These are phyloP conservation scores for Theretra japonica DNA, from an alignment of 2,888 invertebrate genomes.

Conservation along the genomic window DNA sequence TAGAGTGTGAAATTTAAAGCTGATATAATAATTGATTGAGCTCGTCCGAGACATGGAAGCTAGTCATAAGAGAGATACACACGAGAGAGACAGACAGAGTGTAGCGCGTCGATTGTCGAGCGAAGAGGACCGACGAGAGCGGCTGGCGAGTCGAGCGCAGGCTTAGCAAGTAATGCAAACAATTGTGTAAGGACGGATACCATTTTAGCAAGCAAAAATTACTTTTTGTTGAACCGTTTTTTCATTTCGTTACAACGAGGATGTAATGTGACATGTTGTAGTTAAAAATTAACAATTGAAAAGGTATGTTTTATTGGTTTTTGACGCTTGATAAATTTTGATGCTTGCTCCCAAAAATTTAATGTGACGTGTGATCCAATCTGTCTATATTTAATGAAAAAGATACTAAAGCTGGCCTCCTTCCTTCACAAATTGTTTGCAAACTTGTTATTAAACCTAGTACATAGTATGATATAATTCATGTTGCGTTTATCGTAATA, in stretches of 20 bases:
- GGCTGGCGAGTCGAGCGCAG: slow-evolving; percentile 51
- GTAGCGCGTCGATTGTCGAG: slow-evolving; percentile 49
- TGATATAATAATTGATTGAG: slow-evolving; percentile 46
- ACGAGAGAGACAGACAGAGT: slow-evolving; percentile 35
- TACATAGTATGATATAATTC: neutral
- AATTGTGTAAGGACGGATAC: slow-evolving; percentile 85
- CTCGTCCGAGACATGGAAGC: slow-evolving; percentile 46
- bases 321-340: slow-evolving; percentile 71
- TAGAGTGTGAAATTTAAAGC: slow-evolving; percentile 65
- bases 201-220: slow-evolving; percentile 74
- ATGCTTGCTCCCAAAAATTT: slow-evolving; percentile 74
- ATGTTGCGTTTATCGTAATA: slow-evolving; percentile 4
- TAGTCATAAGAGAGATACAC: slow-evolving; percentile 28
- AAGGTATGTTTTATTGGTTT: slow-evolving; percentile 84
- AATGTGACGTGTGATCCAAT: slow-evolving; percentile 66
- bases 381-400: slow-evolving; percentile 55
- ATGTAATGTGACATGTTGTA: slow-evolving; percentile 82
- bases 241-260: slow-evolving; percentile 66
- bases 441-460: slow-evolving; percentile 77
- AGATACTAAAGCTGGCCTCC: slow-evolving; percentile 88
- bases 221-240: slow-evolving; percentile 61
- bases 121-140: slow-evolving; percentile 57
- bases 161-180: slow-evolving; percentile 77
- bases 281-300: slow-evolving; percentile 79
- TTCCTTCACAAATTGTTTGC: slow-evolving; percentile 94